These are phyloP conservation scores for Chelon auratus DNA, from an alignment of 2,797 vertebrate genomes.

Conservation along the genomic window DNA sequence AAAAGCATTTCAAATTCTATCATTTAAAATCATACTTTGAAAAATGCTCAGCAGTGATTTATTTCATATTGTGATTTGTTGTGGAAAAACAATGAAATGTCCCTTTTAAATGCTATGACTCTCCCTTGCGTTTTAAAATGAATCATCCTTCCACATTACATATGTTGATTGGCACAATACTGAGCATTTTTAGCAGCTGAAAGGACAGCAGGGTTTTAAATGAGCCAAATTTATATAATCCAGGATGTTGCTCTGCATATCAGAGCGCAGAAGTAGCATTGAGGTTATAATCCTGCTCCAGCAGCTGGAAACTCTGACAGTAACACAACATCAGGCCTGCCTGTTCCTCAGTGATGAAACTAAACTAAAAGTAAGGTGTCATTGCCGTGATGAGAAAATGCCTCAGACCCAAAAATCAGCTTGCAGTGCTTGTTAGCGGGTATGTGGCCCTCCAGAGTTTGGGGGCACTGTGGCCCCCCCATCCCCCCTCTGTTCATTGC, in stretches of 20 bases:
- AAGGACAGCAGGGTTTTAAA: constrained; percentile 14
- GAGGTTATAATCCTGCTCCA: constrained; percentile 14
- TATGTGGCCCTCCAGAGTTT: constrained; percentile 81
- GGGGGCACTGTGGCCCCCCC: constrained; percentile 75
- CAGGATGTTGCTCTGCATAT: not conserved
- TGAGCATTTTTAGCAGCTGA: constrained; percentile 9
- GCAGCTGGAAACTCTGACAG: constrained; percentile 37
- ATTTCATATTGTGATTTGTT: not conserved
- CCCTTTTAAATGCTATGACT: not conserved
- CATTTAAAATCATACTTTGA: not conserved
- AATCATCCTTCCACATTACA: not conserved
- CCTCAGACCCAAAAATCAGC: constrained; percentile 21
- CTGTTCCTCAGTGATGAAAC: constrained; percentile 64
- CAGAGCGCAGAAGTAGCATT: constrained; percentile 3
- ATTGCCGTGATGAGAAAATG: constrained; percentile 53
- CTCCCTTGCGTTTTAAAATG: not conserved
- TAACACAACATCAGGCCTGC: constrained; percentile 34
- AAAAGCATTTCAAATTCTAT: not conserved
- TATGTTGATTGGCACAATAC: not conserved
- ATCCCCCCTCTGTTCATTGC: constrained; percentile 73
- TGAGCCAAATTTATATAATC: constrained; percentile 19
- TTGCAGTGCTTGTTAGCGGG: constrained; percentile 69
- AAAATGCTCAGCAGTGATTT: not conserved
- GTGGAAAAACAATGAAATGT: constrained; percentile 2
- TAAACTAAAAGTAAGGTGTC: constrained; percentile 61